Evolutionary conservation across 2,113 vertebrate genomes (phyloP).

Genomic region (Hiodon alosoides): DNA sequence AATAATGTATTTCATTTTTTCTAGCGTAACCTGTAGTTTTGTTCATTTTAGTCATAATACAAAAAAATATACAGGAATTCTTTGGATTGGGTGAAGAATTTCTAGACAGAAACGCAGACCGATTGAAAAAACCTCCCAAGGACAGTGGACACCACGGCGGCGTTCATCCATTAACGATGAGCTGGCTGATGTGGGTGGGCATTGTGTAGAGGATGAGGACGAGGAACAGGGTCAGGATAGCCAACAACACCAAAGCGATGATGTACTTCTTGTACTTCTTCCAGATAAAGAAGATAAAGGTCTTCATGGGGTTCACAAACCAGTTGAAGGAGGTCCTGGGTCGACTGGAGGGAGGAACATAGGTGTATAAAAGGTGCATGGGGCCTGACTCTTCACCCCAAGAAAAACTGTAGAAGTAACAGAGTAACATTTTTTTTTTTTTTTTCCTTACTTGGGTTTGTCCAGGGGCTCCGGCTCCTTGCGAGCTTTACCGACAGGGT

Average conservation of each 20-base stretch:
- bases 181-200: constrained; percentile 76
- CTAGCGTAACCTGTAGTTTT: not conserved
- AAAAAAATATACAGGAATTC: not conserved
- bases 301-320: constrained; percentile 89
- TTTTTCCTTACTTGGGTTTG: constrained; percentile 76
- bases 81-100: no score
- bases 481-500: constrained; percentile 75
- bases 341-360: constrained; percentile 55
- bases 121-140: not conserved
- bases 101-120: not conserved
- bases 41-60: not conserved
- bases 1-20: not conserved
- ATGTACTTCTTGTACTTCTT: constrained; percentile 83
- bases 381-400: no score
- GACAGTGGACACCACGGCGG: not conserved
- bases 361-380: not conserved
- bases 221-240: constrained; percentile 72
- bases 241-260: constrained; percentile 68
- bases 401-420: no score
- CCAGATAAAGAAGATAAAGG: constrained; percentile 87
- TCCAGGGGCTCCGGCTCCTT: constrained; percentile 88
- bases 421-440: no score
- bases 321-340: constrained; percentile 87
- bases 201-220: constrained; percentile 80
- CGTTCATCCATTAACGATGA: constrained; percentile 72